Percentiles rank a stretch among this genome's conserved stretches.
phyloP scores from a whole-genome alignment of 2,113 vertebrate species.

The Upupa epops region DNA sequence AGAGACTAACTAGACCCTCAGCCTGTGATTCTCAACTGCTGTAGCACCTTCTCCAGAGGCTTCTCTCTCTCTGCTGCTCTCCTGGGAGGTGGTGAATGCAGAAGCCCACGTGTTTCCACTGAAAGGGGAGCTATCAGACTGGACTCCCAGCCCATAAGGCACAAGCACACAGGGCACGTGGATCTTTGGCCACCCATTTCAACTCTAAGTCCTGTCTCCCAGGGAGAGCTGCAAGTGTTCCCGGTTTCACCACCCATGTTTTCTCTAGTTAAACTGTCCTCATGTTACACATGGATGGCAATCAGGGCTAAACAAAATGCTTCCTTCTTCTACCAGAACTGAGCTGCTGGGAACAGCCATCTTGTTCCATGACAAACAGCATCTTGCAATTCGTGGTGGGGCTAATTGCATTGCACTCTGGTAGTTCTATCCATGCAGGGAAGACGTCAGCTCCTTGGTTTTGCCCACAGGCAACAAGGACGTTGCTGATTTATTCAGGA shows the following conservation, averaged over 20 bases:
- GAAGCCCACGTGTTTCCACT: rapidly evolving
- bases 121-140: background rate
- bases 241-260: background rate
- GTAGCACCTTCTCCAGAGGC: background rate
- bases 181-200: background rate
- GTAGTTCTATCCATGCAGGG: background rate
- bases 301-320: background rate
- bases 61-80: background rate
- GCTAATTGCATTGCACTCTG: slow-evolving; percentile 26
- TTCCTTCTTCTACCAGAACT: background rate
- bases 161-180: rapidly evolving
- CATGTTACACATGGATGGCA: background rate
- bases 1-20: background rate
- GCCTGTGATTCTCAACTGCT: background rate
- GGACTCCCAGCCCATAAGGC: background rate
- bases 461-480: slow-evolving; percentile 44
- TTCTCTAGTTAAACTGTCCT: background rate
- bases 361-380: slow-evolving; percentile 22
- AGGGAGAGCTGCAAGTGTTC: background rate
- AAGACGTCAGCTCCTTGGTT: slow-evolving; percentile 10
- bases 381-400: slow-evolving; percentile 11
- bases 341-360: slow-evolving; percentile 10
- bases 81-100: background rate
- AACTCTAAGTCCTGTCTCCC: background rate
- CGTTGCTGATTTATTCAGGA: slow-evolving; percentile 37